Base-by-base conservation (phyloP, 2,888 invertebrate species). In the Tanytarsus gracilentus region DNA sequence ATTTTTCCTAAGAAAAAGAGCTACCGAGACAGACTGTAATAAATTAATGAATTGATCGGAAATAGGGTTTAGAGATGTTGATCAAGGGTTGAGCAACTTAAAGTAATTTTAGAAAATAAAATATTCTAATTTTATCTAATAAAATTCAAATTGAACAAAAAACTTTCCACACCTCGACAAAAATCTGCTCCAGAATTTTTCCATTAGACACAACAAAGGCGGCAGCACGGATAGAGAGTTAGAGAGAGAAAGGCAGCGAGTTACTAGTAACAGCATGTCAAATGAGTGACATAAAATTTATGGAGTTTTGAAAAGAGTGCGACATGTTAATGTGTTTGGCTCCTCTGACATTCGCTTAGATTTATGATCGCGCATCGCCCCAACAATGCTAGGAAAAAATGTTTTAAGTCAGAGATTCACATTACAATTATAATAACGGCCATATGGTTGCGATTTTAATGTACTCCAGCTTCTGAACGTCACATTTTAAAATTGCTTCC, bases 321-420 rank as follows among this genome's bases (percentile, higher is more conserved):
- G 36, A 36, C 36, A 36, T 36, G 36, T 36, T 36, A 36, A 36
- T 36, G 36, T 36, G 36, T 16, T 36, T 14, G n/a, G 36, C 36
- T 36, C n/a, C 39, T 25, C 40, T 40, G 55, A 36, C 55, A 26
- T n/a, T n/a, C 40, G 55, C 55, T 25, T 25, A 40, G 55, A 56
- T 56, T 56, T 56, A 56, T 56, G 55, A 56, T 56, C 40, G 4
- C n/a, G n/a, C 50, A 26, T 6, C 6, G 29, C 16, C 18, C 5
- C 5, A 56, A 56, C 40, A 56, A 56, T 56, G 16, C 36, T 36
- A n/a, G n/a, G n/a, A n/a, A n/a, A n/a, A n/a, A n/a, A n/a, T n/a
- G n/a, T n/a, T n/a, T n/a, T n/a, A n/a, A n/a, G n/a, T n/a, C n/a
- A n/a, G n/a, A n/a, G n/a, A n/a, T n/a, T n/a, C n/a, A n/a, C n/a